Conservation (phyloP, 2,113 vertebrate species). For the Corynorhinus townsendii region DNA sequence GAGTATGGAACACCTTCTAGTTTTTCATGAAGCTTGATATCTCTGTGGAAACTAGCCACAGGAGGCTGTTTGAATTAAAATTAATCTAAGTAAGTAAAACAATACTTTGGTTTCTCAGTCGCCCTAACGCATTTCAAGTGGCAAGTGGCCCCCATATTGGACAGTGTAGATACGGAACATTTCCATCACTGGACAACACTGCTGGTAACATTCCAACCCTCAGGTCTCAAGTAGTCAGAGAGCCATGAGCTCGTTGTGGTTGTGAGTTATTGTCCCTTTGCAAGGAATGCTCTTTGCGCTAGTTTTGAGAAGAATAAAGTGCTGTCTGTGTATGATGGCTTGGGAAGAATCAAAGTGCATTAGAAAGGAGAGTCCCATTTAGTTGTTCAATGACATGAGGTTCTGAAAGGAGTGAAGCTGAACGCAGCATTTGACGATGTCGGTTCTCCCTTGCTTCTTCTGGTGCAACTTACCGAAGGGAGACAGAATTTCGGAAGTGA, state of each 20-base stretch:
- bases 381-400: neutral
- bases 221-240: neutral
- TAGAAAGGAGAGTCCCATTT: neutral
- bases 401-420: neutral
- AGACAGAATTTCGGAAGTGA: neutral
- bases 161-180: neutral
- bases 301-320: neutral
- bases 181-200: neutral
- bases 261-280: neutral
- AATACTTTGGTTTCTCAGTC: neutral
- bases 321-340: no score
- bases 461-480: neutral
- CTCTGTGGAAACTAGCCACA: neutral
- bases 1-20: neutral
- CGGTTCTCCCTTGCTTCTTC: rapidly evolving
- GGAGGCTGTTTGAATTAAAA: neutral
- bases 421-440: rapidly evolving
- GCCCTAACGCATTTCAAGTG: neutral
- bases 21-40: neutral
- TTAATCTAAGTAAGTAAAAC: neutral
- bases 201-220: neutral
- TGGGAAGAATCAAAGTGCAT: neutral
- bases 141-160: neutral
- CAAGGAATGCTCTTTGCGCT: neutral
- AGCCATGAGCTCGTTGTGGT: neutral